Conservation (phyloP, 1,140 invertebrate genomes). For the Leptinotarsa texana region DNA sequence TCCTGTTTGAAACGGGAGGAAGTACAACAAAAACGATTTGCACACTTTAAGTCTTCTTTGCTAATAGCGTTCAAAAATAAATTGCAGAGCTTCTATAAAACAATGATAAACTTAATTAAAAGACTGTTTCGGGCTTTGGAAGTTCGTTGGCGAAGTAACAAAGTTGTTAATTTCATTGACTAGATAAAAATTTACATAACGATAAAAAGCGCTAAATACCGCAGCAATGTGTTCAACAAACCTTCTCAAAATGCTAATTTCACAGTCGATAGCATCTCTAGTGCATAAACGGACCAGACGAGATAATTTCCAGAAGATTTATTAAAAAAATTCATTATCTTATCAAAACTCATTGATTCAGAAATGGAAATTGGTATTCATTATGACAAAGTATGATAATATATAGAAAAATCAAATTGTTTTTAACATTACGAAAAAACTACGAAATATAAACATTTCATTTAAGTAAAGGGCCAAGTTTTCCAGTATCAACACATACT, state of each 20-base stretch:
- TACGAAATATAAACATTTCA: too few species aligned
- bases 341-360: too few species aligned
- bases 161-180: slow-evolving; percentile 36
- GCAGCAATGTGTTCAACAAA: slow-evolving; percentile 34
- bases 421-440: too few species aligned
- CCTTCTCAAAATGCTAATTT: slow-evolving; percentile 36
- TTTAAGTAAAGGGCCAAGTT: too few species aligned
- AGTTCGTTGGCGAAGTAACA: slow-evolving; percentile 25
- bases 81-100: slow-evolving; percentile 31
- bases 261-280: slow-evolving; percentile 29
- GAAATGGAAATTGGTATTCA: too few species aligned
- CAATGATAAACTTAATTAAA: slow-evolving; percentile 40
- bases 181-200: slow-evolving; percentile 40
- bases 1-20: not conserved
- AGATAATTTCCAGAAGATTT: too few species aligned
- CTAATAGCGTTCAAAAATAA: slow-evolving; percentile 34
- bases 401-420: too few species aligned
- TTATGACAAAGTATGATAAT: too few species aligned
- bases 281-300: not conserved
- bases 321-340: too few species aligned
- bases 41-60: slow-evolving; percentile 18
- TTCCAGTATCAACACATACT: too few species aligned
- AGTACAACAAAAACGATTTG: not conserved
- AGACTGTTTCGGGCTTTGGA: slow-evolving; percentile 26
- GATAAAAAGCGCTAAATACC: slow-evolving; percentile 38